Evolutionary conservation across 2,888 invertebrate genomes (phyloP), one percentile per base, ranked within the genome.

Genomic region (Drosophila putrida): DNA sequence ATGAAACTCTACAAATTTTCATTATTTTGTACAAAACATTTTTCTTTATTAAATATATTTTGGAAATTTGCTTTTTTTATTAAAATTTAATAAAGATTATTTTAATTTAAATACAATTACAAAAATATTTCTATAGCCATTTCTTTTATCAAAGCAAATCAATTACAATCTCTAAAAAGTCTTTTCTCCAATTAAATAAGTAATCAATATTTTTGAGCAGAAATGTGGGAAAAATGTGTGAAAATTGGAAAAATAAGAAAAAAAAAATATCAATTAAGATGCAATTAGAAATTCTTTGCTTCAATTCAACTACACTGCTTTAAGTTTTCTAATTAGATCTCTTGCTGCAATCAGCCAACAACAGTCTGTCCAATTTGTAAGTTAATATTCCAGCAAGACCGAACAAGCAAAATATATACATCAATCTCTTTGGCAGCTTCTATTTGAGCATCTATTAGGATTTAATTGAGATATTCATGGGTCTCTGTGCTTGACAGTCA

Each of bases 381-480:
- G 38, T 50, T n/a, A 46, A 66, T 62, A 72, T 20, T 3, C 13
- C 13, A 50, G 15, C 11, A 1, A 25, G 58, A 4, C 27, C 15
- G 50, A 36, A n/a, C 15, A 15, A 51, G 6, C 31, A 31, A 31
- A 13, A 25, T n/a, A 33, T n/a, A 33, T 28, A 39, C 46, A 76
- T 78, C 68, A 64, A 55, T 46, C 59, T 44, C 28, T 39, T 5
- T 31, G 28, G 10, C 44, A 41, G 43, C 11, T 20, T 20, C 38
- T 47, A 31, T 38, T 58, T 43, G 57, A 33, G 36, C 53, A 57
- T 57, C 74, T 73, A 78, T 78, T 78, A 67, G 47, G 67, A 64
- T 78, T 59, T 78, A 73, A 75, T 78, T 73, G 75, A 73, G 74
- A 36, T 60, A 60, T 75, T 62, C 36, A 25, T 62, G 35, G 31